Evolutionary conservation across 2,797 vertebrate genomes (phyloP).

Genomic region (Bovichtus variegatus): DNA sequence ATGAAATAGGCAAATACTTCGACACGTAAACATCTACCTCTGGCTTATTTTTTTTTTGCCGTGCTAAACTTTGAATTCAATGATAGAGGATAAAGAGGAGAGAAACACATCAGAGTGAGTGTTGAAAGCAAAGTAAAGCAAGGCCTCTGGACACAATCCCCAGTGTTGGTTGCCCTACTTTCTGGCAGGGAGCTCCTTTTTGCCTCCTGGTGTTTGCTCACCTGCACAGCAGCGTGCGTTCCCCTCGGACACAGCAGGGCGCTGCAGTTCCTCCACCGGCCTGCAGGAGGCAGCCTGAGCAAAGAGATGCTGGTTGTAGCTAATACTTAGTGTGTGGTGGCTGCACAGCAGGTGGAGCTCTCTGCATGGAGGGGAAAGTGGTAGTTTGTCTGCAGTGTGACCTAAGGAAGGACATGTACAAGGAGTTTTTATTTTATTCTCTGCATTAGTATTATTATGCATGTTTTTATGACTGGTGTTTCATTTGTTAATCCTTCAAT

Average conservation of each 20-base stretch:
- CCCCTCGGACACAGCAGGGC: accelerated
- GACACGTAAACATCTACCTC: not conserved
- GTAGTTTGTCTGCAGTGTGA: not conserved
- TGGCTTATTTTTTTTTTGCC: not conserved
- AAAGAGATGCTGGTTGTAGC: not conserved
- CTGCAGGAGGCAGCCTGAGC: slow-evolving; percentile 55
- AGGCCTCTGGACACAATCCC: slow-evolving; percentile 53
- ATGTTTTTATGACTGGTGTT: not conserved
- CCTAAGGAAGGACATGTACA: not conserved
- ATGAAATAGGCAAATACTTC: not conserved
- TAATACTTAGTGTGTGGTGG: accelerated
- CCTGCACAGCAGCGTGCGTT: accelerated
- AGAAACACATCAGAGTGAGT: slow-evolving; percentile 47
- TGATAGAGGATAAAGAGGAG: slow-evolving; percentile 29
- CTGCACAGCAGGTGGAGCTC: slow-evolving; percentile 50
- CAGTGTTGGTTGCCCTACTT: slow-evolving; percentile 74
- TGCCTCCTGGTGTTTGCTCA: slow-evolving; percentile 65
- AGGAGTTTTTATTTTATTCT: not conserved
- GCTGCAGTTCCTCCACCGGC: not conserved
- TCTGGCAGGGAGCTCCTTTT: slow-evolving; percentile 42
- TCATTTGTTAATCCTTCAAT: not conserved
- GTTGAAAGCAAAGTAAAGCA: slow-evolving; percentile 50
- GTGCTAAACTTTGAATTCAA: slow-evolving; percentile 20
- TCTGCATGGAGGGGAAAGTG: not conserved
- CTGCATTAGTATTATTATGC: not conserved